A percentile compares a stretch with the other conserved stretches of the same genome.
These are phyloP conservation scores for Carposina sasakii DNA, from an alignment of 1,140 invertebrate species.

Conservation along the genomic window DNA sequence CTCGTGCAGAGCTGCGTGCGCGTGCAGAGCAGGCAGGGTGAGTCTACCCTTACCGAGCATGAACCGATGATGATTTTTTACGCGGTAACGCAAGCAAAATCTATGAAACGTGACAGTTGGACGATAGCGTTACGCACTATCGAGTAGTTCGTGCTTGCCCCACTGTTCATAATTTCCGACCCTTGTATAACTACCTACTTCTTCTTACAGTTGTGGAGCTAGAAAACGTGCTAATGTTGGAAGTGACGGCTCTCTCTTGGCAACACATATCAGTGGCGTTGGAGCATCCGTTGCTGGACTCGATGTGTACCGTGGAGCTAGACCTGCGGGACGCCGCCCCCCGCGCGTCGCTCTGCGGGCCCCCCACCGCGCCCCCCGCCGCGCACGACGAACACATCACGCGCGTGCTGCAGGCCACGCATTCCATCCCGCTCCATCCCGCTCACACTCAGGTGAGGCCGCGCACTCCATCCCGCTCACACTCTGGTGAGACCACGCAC, in stretches of 20 bases:
- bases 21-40: constrained; percentile 82
- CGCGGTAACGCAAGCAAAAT: too few species aligned
- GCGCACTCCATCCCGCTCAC: too few species aligned
- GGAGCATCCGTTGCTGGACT: constrained; percentile 94
- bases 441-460: constrained; percentile 79
- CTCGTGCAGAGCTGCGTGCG: constrained; percentile 91
- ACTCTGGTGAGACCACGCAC: too few species aligned
- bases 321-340: constrained; percentile 85
- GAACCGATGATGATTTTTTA: too few species aligned
- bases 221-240: constrained; percentile 89
- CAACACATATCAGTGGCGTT: constrained; percentile 92
- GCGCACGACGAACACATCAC: constrained; percentile 85
- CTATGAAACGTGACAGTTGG: too few species aligned
- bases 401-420: constrained; percentile 89
- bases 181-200: not conserved
- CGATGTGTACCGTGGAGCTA: constrained; percentile 92
- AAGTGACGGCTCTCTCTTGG: constrained; percentile 91
- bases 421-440: constrained; percentile 96
- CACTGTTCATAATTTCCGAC: too few species aligned
- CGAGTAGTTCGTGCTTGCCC: too few species aligned
- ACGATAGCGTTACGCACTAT: too few species aligned
- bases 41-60: too few species aligned
- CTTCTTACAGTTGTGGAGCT: constrained; percentile 73
- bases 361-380: constrained; percentile 48
- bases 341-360: constrained; percentile 75